A percentile compares a stretch with the other conserved stretches of the same genome.
These are phyloP conservation scores for Antechinus stuartii DNA, from an alignment of 2,113 vertebrate species.

Conservation along the genomic window DNA sequence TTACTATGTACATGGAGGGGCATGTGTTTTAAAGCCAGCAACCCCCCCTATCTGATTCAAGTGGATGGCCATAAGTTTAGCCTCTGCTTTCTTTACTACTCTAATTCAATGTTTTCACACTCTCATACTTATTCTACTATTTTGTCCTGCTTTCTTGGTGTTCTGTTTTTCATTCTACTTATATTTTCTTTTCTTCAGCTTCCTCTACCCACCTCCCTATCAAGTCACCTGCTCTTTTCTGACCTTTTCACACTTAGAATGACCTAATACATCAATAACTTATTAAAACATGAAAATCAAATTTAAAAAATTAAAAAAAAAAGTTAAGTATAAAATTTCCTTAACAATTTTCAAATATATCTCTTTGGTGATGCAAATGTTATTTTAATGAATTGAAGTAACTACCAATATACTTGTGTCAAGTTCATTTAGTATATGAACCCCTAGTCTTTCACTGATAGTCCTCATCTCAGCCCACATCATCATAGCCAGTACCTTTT, in stretches of 20 bases:
- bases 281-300: background rate
- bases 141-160: background rate
- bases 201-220: background rate
- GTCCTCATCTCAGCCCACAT: background rate
- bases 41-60: background rate
- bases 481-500: background rate
- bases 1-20: background rate
- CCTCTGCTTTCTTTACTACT: background rate
- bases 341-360: background rate
- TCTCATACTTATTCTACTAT: background rate
- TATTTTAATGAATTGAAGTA: background rate
- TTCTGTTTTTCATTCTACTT: background rate
- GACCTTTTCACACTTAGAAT: background rate
- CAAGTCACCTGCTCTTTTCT: background rate
- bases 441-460: background rate
- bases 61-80: background rate
- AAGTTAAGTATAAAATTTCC: background rate
- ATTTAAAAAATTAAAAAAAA: background rate
- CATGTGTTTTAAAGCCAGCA: background rate
- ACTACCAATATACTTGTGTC: background rate
- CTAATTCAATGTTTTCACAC: background rate
- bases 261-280: background rate
- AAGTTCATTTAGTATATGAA: background rate
- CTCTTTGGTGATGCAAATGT: background rate
- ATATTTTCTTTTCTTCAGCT: background rate